Evolutionary conservation across 2,888 invertebrate species (phyloP).

Genomic region (Baccha elongata): DNA sequence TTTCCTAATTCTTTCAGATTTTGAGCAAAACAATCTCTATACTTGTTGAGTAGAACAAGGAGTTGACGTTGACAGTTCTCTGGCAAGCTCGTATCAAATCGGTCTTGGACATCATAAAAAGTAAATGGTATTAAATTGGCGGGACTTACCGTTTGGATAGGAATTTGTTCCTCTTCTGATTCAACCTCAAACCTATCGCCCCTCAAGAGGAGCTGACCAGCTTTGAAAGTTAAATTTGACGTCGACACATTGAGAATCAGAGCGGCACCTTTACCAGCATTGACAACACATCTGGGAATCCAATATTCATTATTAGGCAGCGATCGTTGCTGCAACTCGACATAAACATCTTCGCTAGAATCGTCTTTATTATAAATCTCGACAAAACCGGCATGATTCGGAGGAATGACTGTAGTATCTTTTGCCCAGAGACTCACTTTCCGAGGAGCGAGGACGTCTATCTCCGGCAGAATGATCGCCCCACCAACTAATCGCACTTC

Average conservation of each 20-base stretch:
- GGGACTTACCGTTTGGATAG: too few species aligned
- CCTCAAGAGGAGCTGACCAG: too few species aligned
- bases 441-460: neutral
- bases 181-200: too few species aligned
- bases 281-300: neutral
- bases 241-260: neutral
- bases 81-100: neutral
- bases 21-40: neutral
- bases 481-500: conserved; percentile 1
- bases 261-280: neutral
- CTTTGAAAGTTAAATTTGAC: neutral
- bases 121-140: too few species aligned
- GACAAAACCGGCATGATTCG: neutral
- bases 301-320: too few species aligned
- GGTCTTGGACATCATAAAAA: neutral
- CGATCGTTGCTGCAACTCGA: too few species aligned
- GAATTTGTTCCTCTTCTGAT: too few species aligned
- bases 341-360: too few species aligned
- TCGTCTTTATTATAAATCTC: neutral
- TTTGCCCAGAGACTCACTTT: neutral
- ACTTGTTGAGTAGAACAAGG: neutral
- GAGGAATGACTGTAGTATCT: neutral
- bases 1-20: too few species aligned
- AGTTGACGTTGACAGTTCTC: neutral
- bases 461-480: neutral